These are phyloP conservation scores for Diplodus puntazzo DNA, from an alignment of 2,797 vertebrate species.

Conservation along the genomic window DNA sequence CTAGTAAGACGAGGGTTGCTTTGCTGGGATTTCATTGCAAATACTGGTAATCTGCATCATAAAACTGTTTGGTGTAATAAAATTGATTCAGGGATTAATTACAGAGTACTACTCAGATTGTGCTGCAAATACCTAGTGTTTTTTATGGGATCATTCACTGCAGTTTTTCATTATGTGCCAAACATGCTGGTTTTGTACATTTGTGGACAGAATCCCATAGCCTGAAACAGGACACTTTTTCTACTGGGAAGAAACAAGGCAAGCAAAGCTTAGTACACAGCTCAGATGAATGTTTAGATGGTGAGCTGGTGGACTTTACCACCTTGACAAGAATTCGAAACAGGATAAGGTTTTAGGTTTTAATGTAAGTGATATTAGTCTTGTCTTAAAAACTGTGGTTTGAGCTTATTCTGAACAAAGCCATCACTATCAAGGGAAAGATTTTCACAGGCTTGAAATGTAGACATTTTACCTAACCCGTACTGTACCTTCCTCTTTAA, in stretches of 20 bases:
- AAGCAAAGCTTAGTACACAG: not conserved
- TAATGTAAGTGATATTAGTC: not conserved
- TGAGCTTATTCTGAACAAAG: not conserved
- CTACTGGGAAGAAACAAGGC: conserved; percentile 5
- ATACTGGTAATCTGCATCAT: conserved; percentile 68
- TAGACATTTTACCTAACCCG: not conserved
- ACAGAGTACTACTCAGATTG: conserved; percentile 73
- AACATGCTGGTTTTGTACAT: conserved; percentile 65
- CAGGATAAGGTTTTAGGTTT: not conserved
- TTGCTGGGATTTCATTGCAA: conserved; percentile 50
- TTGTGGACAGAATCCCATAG: conserved; percentile 63
- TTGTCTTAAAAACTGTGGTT: not conserved
- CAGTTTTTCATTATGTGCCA: conserved; percentile 65
- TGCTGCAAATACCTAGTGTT: conserved; percentile 70
- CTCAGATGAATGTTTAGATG: not conserved
- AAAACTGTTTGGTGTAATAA: conserved; percentile 75
- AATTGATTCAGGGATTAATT: conserved; percentile 80
- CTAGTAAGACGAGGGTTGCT: conserved; percentile 54
- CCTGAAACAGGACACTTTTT: conserved; percentile 40
- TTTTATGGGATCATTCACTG: conserved; percentile 75
- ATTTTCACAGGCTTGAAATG: not conserved
- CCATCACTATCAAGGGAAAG: not conserved
- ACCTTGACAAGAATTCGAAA: not conserved
- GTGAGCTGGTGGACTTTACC: not conserved
- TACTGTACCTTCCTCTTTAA: not conserved